These are phyloP conservation scores for Lytechinus pictus DNA, from an alignment of 35 echinoderm and acorn worm species.

Conservation along the genomic window DNA sequence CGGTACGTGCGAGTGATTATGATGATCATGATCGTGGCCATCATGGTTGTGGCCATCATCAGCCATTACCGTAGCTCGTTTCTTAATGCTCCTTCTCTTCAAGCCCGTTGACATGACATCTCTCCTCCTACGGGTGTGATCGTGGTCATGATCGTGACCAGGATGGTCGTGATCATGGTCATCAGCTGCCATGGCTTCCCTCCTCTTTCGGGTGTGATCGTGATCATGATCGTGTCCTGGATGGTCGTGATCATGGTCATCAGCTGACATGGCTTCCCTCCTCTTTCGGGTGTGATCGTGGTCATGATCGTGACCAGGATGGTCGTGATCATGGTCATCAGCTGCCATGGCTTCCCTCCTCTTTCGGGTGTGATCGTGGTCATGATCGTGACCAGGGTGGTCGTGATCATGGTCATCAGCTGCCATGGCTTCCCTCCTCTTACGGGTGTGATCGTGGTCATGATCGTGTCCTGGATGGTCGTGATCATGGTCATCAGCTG, in stretches of 20 bases:
- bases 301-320: background rate
- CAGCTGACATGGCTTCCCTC: background rate
- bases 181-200: background rate
- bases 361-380: background rate
- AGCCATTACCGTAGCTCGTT: slow-evolving; percentile 33
- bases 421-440: background rate
- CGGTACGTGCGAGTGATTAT: slow-evolving; percentile 12
- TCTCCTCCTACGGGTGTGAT: slow-evolving; percentile 24
- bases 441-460: background rate
- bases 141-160: background rate
- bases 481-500: no score
- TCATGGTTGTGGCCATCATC: slow-evolving; percentile 23
- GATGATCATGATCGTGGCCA: no score
- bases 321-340: background rate
- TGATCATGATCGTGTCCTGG: slow-evolving; percentile 7
- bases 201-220: no score
- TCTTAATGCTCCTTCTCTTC: background rate
- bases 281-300: background rate
- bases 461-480: background rate
- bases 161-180: slow-evolving; percentile 36
- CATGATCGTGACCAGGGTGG: background rate
- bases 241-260: background rate
- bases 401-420: no score
- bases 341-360: slow-evolving; percentile 9
- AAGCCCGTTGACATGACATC: background rate